Percentiles rank a stretch among this genome's conserved stretches.
Conservation (phyloP, 2,888 invertebrate species). For the Drosophila crucigera region DNA sequence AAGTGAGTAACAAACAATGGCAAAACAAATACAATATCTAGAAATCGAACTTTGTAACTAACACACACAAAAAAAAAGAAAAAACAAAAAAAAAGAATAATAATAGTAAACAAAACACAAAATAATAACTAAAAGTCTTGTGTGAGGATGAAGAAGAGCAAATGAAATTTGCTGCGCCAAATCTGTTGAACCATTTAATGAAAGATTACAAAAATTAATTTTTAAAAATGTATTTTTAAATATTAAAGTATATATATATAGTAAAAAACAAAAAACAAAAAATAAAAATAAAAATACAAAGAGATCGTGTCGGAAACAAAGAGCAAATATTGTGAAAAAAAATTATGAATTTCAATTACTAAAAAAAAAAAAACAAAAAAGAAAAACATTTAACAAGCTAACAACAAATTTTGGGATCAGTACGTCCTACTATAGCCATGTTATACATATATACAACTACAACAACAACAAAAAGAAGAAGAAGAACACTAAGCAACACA, state of each 20-base stretch:
- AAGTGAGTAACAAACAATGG: constrained; percentile 25
- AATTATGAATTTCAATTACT: constrained; percentile 82
- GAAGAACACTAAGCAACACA: constrained; percentile 57
- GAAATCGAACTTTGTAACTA: constrained; percentile 53
- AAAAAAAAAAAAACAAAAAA: constrained; percentile 40
- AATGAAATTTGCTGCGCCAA: constrained; percentile 81
- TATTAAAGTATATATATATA: constrained; percentile 72
- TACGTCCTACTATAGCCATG: constrained; percentile 83
- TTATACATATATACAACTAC: constrained; percentile 73
- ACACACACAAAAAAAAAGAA: constrained; percentile 34
- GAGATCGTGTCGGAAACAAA: constrained; percentile 75
- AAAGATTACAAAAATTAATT: constrained; percentile 75
- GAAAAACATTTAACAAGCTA: constrained; percentile 66
- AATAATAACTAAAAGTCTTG: constrained; percentile 67
- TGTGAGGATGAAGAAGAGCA: constrained; percentile 68
- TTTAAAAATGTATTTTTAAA: constrained; percentile 78
- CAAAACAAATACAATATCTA: constrained; percentile 33
- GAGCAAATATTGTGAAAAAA: constrained; percentile 81
- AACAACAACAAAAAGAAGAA: constrained; percentile 57
- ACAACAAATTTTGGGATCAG: constrained; percentile 83
- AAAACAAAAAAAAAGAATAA: constrained; percentile 13
- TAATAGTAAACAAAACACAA: constrained; percentile 20
- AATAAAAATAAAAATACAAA: constrained; percentile 55
- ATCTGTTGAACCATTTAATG: constrained; percentile 79
- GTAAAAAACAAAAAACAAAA: constrained; percentile 57